Base-by-base conservation (phyloP, 2,113 vertebrate species). In the Erythrocercus mccallii region DNA sequence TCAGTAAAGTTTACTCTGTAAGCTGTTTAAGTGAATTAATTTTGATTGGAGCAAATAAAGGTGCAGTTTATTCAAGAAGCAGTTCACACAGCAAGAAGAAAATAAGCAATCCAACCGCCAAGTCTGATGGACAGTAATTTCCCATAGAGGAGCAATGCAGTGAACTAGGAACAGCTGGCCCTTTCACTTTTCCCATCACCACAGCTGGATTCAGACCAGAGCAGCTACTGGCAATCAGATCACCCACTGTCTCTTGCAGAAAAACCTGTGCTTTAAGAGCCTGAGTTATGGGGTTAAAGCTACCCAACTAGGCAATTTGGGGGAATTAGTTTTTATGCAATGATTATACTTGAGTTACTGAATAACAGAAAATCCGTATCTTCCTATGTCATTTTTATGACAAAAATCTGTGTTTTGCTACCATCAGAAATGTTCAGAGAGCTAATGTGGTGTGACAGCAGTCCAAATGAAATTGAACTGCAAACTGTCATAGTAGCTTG, bases 391-490 rank as follows among this genome's bases (percentile, higher is more conserved):
- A 58, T 72, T 91, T 94, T 78, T 58, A 48, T 5, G 2, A 45
- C 19, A 57, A 31, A 72, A 60, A 87, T 84, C 40, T 57, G 11
- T 68, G 33, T 57, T 81, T 89, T 79, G 30, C 48, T 78, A 21
- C 45, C 31, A 50, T 45, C 70, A 76, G 66, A 91, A 72, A 87
- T 65, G 51, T 73, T 94, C 81, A 73, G 42, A 28, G 42, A 93
- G 50, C 14, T 94, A 95, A 94, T 94, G 90, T 65, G 42, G 82
- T 90, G 80, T 92, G 76, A 95, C 90, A 93, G 81, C 57, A 80
- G 92, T 82, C 85, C 88, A 88, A 88, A 86, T 42, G 58, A 92
- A 95, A 94, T 96, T 96, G 94, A 90, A 93, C 76, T 90, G 50
- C 76, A 83, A 73, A 69, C 64, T 61, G 71, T 77, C 68, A 80